Percentiles rank a stretch among this genome's conserved stretches.
phyloP scores from a whole-genome alignment of 2,888 invertebrate species.

The Pristionchus arcanus region DNA sequence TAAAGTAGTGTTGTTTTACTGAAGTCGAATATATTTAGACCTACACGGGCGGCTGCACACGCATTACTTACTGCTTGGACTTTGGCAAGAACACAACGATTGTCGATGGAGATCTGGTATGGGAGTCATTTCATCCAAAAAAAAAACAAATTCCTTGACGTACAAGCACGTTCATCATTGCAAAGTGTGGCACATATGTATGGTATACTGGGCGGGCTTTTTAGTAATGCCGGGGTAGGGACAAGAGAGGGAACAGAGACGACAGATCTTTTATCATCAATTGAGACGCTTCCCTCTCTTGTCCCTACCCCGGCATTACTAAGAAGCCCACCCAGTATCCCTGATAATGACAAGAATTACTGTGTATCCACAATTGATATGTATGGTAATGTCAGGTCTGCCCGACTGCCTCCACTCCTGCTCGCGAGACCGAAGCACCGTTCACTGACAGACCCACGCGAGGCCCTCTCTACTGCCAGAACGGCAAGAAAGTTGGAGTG shows the following conservation, averaged over 20 bases:
- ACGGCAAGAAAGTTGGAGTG: not conserved
- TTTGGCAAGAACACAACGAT: not conserved
- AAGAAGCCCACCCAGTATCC: too few species aligned
- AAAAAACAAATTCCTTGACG: too few species aligned
- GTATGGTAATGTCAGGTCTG: not conserved
- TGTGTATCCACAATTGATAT: too few species aligned
- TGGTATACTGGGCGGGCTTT: too few species aligned
- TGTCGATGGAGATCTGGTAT: not conserved
- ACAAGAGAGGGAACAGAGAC: too few species aligned
- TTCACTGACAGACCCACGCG: not conserved
- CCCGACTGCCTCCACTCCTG: not conserved
- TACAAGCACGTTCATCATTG: too few species aligned
- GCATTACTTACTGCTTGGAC: not conserved
- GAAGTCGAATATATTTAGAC: not conserved
- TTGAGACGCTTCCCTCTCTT: too few species aligned
- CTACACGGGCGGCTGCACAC: not conserved
- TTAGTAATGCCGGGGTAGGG: too few species aligned
- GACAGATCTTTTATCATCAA: too few species aligned
- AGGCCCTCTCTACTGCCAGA: not conserved
- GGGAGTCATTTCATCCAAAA: not conserved
- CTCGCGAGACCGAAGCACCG: not conserved
- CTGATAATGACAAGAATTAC: too few species aligned
- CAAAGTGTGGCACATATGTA: too few species aligned
- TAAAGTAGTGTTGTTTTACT: not conserved
- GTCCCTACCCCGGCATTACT: too few species aligned